phyloP scores from a whole-genome alignment of 2,888 invertebrate genomes.

The Alentia gelatinosa region DNA sequence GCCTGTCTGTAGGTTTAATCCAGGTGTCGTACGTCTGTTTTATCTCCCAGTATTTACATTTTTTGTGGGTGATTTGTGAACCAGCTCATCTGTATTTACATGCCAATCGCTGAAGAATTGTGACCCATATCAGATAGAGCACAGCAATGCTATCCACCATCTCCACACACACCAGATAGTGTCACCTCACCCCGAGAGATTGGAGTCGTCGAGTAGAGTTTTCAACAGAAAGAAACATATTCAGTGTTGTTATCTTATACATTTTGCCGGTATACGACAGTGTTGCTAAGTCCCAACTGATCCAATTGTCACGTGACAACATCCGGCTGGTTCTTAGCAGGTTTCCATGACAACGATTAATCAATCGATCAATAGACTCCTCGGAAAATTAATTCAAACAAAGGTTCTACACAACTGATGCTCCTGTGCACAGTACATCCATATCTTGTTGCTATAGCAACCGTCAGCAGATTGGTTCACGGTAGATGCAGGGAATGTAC shows the following conservation, averaged over 20 bases:
- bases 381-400: background rate
- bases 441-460: conserved; percentile 43
- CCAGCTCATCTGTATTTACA: background rate
- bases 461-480: background rate
- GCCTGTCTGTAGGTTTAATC: background rate
- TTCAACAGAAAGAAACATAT: no score
- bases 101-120: background rate
- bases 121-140: background rate
- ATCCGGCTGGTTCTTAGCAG: background rate
- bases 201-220: no score
- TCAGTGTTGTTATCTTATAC: background rate
- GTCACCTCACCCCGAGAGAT: background rate
- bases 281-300: no score
- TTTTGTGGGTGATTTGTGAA: background rate
- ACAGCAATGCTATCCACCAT: background rate
- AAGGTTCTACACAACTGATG: background rate
- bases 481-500: conserved; percentile 36
- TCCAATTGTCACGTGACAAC: background rate
- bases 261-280: no score
- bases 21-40: background rate
- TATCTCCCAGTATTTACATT: conserved; percentile 21
- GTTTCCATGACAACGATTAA: background rate
- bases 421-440: background rate
- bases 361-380: background rate
- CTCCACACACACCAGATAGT: background rate